A percentile compares a stretch with the other conserved stretches of the same genome.
phyloP scores from a whole-genome alignment of 2,797 vertebrate genomes.

The Muscicapa comitata region DNA sequence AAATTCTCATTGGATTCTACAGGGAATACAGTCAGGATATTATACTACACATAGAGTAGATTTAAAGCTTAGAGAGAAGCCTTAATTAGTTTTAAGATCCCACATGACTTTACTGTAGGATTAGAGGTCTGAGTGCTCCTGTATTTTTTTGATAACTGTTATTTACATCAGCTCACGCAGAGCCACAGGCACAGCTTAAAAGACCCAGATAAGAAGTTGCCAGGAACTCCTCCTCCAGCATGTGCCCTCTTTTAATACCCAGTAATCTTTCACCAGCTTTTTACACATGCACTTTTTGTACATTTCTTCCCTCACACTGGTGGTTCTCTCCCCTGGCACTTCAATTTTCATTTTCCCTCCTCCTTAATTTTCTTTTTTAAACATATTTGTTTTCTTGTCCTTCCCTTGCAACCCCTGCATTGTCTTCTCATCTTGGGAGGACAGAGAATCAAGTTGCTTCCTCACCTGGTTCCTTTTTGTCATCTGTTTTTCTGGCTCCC shows the following conservation, averaged over 20 bases:
- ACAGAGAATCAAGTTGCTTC: not conserved
- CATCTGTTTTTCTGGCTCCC: not conserved
- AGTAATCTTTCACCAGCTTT: not conserved
- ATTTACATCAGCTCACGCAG: constrained; percentile 2
- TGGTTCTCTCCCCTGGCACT: not conserved
- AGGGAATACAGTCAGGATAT: not conserved
- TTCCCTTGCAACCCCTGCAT: fast-evolving
- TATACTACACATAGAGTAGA: not conserved
- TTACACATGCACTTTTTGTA: not conserved
- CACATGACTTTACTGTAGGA: not conserved
- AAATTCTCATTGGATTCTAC: not conserved
- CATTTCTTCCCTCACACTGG: not conserved
- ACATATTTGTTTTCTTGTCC: not conserved
- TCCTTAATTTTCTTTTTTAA: not conserved
- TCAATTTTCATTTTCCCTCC: not conserved
- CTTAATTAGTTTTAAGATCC: constrained; percentile 46
- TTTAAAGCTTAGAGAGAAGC: constrained; percentile 24
- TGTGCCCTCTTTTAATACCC: not conserved
- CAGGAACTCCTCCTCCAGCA: not conserved
- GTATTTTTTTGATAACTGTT: constrained; percentile 22
- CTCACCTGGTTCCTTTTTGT: not conserved
- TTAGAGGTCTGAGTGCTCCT: not conserved
- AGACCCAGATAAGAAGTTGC: constrained; percentile 13
- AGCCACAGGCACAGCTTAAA: not conserved
- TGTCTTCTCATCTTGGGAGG: not conserved